Evolutionary conservation across 2,113 vertebrate species (phyloP).

Genomic region (Carollia perspicillata): DNA sequence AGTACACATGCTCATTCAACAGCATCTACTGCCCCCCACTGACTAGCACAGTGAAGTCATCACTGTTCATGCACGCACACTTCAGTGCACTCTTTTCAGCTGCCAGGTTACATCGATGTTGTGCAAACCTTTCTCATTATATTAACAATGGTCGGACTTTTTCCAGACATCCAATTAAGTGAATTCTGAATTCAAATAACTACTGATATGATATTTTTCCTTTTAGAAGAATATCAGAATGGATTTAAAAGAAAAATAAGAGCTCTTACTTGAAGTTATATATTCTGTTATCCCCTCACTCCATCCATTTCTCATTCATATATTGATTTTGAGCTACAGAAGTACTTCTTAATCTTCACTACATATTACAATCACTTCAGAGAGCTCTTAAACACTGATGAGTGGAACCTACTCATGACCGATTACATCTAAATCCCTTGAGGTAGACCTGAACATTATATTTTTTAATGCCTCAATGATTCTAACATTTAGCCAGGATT

Average conservation of each 20-base stretch:
- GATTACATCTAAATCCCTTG: background rate
- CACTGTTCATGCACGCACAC: too few relatives aligned
- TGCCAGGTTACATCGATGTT: too few relatives aligned
- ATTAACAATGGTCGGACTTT: too few relatives aligned
- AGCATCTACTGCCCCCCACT: too few relatives aligned
- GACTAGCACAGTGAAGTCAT: too few relatives aligned
- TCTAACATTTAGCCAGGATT: background rate
- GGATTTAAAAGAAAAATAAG: background rate
- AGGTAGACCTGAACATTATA: background rate
- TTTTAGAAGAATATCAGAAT: background rate
- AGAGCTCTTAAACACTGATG: background rate
- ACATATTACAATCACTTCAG: background rate
- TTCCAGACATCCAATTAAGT: background rate
- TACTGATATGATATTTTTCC: background rate
- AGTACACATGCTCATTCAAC: too few relatives aligned
- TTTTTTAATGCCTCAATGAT: background rate
- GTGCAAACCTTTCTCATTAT: too few relatives aligned
- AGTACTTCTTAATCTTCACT: background rate
- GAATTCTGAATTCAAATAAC: conserved; percentile 37
- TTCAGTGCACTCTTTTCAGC: too few relatives aligned
- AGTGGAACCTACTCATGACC: background rate
- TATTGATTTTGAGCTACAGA: background rate
- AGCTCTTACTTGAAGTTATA: background rate
- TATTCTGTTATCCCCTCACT: background rate
- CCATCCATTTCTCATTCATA: background rate